Conservation (phyloP, 2,888 invertebrate genomes). For the Pheosia tremula region DNA sequence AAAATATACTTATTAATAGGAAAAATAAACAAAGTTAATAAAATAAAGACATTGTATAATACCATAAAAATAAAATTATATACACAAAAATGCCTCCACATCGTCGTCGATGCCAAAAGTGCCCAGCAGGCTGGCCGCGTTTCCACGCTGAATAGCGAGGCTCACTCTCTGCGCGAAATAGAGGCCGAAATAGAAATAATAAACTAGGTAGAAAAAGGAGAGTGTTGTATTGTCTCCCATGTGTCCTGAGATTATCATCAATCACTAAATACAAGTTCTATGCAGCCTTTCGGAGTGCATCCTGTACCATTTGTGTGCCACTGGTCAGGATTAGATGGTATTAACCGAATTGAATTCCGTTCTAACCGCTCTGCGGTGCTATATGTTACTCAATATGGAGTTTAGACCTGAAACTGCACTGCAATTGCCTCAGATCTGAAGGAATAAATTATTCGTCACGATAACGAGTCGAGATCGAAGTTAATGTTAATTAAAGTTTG, state of each 20-base stretch:
- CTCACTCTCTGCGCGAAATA: too few species aligned
- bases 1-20: too few species aligned
- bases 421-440: conserved; percentile 41
- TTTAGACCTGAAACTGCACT: conserved; percentile 49
- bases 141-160: too few species aligned
- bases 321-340: conserved; percentile 77
- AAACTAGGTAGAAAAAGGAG: neutral
- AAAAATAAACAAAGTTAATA: too few species aligned
- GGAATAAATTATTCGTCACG: conserved; percentile 49
- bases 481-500: conserved; percentile 67
- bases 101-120: too few species aligned
- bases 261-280: conserved; percentile 78
- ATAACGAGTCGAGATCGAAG: conserved; percentile 43
- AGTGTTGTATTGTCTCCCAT: conserved; percentile 60
- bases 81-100: too few species aligned
- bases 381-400: conserved; percentile 64
- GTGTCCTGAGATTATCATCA: conserved; percentile 78
- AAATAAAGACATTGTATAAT: too few species aligned
- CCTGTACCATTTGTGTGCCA: conserved; percentile 71
- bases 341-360: conserved; percentile 82
- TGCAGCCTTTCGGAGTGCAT: conserved; percentile 74
- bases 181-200: too few species aligned
- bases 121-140: too few species aligned
- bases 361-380: conserved; percentile 76
- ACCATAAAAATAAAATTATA: too few species aligned